Conservation (phyloP, 92 coral and sea anemone genomes). For the Actinernus sp. region DNA sequence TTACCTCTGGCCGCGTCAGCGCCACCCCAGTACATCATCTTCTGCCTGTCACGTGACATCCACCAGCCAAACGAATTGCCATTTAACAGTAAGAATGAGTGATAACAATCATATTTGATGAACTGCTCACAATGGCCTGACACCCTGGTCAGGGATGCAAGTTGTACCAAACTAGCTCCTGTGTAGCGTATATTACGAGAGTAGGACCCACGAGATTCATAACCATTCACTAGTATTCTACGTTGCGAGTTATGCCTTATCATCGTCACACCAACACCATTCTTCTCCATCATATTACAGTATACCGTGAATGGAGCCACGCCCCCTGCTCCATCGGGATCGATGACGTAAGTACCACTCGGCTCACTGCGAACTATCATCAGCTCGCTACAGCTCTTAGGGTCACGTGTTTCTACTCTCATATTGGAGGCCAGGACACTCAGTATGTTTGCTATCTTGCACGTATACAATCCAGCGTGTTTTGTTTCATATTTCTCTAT, state of each 20-base stretch:
- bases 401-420: too few relatives aligned
- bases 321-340: background rate
- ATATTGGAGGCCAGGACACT: too few relatives aligned
- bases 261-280: background rate
- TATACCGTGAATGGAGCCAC: background rate
- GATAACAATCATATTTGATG: too few relatives aligned
- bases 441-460: too few relatives aligned
- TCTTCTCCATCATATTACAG: too few relatives aligned
- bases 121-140: too few relatives aligned
- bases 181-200: background rate
- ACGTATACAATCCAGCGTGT: too few relatives aligned
- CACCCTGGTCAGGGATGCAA: too few relatives aligned
- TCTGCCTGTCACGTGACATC: constrained; percentile 1
- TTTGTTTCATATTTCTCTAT: too few relatives aligned
- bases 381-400: too few relatives aligned
- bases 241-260: background rate
- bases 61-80: background rate
- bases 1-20: background rate
- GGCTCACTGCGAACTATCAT: too few relatives aligned
- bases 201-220: background rate
- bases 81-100: background rate
- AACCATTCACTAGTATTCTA: background rate
- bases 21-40: background rate
- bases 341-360: too few relatives aligned
- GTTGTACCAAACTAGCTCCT: background rate